These are phyloP conservation scores for Oncorhynchus tshawytscha DNA, from an alignment of 2,113 vertebrate species.

Conservation along the genomic window DNA sequence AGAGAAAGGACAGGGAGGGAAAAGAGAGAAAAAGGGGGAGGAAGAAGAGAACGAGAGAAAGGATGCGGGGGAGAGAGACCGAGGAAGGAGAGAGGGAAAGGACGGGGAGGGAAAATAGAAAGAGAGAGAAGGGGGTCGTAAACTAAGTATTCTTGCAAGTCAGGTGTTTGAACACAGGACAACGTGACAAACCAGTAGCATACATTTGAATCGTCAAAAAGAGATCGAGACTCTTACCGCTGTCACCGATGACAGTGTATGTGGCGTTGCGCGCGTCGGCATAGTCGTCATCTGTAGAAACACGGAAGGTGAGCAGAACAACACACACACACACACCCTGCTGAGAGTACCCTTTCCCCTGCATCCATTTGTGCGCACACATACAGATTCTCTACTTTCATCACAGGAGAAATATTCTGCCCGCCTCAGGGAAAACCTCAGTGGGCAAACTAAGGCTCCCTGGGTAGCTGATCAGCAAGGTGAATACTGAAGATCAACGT, in stretches of 20 bases:
- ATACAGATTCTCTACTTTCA: neutral
- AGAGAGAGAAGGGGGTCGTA: conserved; percentile 4
- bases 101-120: neutral
- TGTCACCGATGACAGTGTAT: conserved; percentile 80
- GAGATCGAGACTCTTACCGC: conserved; percentile 75
- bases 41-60: no score
- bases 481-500: neutral
- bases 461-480: neutral
- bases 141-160: neutral
- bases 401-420: conserved; percentile 7
- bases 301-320: conserved; percentile 45
- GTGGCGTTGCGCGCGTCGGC: conserved; percentile 87
- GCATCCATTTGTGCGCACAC: neutral
- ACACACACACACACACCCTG: conserved; percentile 2
- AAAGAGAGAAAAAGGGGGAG: no score
- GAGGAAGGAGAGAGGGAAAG: no score
- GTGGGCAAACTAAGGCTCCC: neutral
- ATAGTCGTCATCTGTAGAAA: conserved; percentile 88
- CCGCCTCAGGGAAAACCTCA: conserved; percentile 1
- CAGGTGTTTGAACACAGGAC: neutral
- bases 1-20: no score
- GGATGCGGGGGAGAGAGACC: conserved; percentile 1
- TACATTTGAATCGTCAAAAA: neutral
- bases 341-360: conserved; percentile 1
- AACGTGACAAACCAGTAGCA: neutral